Evolutionary conservation across 2,888 invertebrate genomes (phyloP).

Genomic region (Noctua janthe): DNA sequence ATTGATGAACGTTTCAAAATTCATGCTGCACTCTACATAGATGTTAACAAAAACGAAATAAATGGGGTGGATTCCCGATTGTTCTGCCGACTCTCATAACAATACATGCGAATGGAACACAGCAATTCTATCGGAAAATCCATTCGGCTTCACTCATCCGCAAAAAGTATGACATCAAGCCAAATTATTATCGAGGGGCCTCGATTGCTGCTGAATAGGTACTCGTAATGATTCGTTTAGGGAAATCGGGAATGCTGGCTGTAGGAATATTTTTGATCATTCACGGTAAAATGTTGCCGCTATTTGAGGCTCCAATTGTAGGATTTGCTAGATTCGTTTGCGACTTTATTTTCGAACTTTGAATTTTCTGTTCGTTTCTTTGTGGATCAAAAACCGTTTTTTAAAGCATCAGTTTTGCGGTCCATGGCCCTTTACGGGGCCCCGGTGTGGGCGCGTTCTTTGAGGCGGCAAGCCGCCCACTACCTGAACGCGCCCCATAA

Average conservation of each 20-base stretch:
- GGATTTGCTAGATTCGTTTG: conserved; percentile 16
- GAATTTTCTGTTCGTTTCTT: neutral
- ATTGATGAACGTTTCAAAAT: conserved; percentile 62
- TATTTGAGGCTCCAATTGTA: conserved; percentile 11
- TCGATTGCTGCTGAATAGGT: conserved; percentile 71
- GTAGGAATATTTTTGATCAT: conserved; percentile 51
- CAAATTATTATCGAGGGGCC: conserved; percentile 84
- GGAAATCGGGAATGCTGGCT: conserved; percentile 54
- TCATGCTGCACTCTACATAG: conserved; percentile 64
- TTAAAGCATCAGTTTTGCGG: neutral
- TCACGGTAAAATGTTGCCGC: conserved; percentile 35
- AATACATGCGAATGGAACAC: conserved; percentile 77
- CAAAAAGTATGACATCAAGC: conserved; percentile 86
- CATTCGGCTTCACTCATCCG: conserved; percentile 85
- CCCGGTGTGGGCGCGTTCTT: too few relatives aligned
- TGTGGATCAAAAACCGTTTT: neutral
- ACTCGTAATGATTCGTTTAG: conserved; percentile 72
- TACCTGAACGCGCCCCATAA: too few relatives aligned
- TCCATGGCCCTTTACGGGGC: too few relatives aligned
- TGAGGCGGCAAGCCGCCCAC: too few relatives aligned
- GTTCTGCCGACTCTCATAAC: conserved; percentile 78
- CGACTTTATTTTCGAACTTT: conserved; percentile 6
- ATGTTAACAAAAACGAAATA: conserved; percentile 74
- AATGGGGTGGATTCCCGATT: conserved; percentile 80
- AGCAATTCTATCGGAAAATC: conserved; percentile 88